These are phyloP conservation scores for Chinchilla lanigera DNA, from an alignment of 2,113 vertebrate genomes.

Conservation along the genomic window DNA sequence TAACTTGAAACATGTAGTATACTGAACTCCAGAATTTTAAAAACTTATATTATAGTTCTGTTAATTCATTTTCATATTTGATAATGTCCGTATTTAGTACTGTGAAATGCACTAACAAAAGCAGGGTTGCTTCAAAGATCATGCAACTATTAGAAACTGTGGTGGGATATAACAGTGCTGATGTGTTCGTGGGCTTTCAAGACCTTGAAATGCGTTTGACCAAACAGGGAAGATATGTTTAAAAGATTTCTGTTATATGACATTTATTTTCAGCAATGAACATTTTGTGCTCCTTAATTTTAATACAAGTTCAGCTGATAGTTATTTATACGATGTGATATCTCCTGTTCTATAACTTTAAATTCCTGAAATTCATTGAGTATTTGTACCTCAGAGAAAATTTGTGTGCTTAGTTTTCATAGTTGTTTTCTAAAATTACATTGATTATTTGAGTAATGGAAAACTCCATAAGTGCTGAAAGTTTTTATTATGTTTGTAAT, in stretches of 20 bases:
- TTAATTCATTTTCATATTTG: neutral
- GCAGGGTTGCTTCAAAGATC: neutral
- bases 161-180: neutral
- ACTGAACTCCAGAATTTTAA: neutral
- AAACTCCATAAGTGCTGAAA: neutral
- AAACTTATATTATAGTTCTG: neutral
- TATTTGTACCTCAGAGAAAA: slow-evolving; percentile 1
- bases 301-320: neutral
- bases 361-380: slow-evolving; percentile 42
- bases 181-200: neutral
- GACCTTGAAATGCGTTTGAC: neutral
- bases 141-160: neutral
- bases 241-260: neutral
- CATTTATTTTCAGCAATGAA: slow-evolving; percentile 6
- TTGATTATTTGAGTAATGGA: neutral
- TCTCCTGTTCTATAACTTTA: neutral
- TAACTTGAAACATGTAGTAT: neutral
- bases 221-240: neutral
- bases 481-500: neutral
- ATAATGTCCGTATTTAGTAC: neutral
- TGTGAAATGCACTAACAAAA: neutral
- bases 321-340: neutral
- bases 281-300: neutral
- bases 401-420: neutral
- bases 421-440: neutral